Evolutionary conservation across 2,888 invertebrate species (phyloP).

Genomic region (Cosmia trapezina): DNA sequence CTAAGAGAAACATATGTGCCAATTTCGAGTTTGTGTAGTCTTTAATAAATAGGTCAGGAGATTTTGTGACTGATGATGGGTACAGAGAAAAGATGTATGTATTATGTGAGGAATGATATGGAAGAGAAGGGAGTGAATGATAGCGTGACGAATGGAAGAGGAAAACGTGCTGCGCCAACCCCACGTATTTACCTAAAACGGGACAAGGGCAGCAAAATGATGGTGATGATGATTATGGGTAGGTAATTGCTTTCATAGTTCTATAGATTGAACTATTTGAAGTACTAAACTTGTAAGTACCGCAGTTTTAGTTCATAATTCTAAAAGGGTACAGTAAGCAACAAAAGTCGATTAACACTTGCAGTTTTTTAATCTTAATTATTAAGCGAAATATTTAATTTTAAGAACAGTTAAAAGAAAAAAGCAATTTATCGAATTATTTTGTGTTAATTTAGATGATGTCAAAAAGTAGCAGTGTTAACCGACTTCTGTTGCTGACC

Average conservation of each 20-base stretch:
- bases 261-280: background rate
- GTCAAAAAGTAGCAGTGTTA: too few species aligned
- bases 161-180: background rate
- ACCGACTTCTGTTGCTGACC: too few species aligned
- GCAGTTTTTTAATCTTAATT: too few species aligned
- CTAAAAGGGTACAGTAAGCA: background rate
- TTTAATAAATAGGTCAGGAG: constrained; percentile 29
- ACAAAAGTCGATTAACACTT: too few species aligned
- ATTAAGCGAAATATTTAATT: too few species aligned
- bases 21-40: constrained; percentile 3
- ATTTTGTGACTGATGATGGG: constrained; percentile 6
- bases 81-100: background rate
- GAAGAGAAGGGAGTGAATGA: background rate
- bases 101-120: background rate
- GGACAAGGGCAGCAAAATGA: background rate
- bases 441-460: too few species aligned
- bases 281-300: background rate
- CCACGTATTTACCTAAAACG: background rate
- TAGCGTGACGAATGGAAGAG: background rate
- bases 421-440: too few species aligned
- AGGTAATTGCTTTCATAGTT: constrained; percentile 12
- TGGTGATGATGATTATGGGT: background rate
- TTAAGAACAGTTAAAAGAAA: too few species aligned
- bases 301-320: background rate
- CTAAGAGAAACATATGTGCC: constrained; percentile 1